A percentile compares a stretch with the other conserved stretches of the same genome.
Conservation (phyloP, 1,140 invertebrate species). For the Telenomus remus region DNA sequence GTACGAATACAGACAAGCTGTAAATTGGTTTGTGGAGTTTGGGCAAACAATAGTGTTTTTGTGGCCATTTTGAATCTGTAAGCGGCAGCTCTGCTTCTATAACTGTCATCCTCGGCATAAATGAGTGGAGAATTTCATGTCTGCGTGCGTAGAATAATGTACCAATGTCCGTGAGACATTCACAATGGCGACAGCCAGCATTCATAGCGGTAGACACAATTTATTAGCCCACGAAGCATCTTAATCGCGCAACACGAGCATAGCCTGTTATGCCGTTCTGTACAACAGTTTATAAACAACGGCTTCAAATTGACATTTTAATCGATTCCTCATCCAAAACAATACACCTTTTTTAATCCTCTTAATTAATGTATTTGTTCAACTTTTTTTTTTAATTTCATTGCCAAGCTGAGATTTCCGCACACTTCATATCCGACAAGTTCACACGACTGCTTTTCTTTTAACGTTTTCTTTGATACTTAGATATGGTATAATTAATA, state of each 20-base stretch:
- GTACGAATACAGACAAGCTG: not conserved
- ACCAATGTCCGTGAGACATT: conserved; percentile 55
- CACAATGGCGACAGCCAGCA: conserved; percentile 56
- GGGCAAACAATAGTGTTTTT: conserved; percentile 41
- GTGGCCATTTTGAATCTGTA: conserved; percentile 55
- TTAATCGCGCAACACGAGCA: conserved; percentile 50
- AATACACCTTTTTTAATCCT: conserved; percentile 24
- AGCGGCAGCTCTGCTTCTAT: conserved; percentile 53
- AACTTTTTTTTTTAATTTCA: not conserved
- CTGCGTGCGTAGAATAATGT: conserved; percentile 59
- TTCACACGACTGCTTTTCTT: no score
- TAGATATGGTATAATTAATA: no score
- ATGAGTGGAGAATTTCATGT: conserved; percentile 58
- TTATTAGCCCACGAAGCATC: conserved; percentile 57
- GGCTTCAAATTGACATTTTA: conserved; percentile 44
- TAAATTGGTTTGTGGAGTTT: conserved; percentile 34
- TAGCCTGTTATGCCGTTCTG: conserved; percentile 33
- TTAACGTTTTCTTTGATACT: no score
- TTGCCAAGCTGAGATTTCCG: not conserved
- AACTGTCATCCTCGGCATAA: conserved; percentile 59
- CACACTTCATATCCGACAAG: no score
- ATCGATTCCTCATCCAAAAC: conserved; percentile 35
- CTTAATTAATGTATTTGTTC: not conserved
- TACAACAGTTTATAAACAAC: conserved; percentile 51
- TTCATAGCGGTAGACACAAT: conserved; percentile 57